Evolutionary conservation across 1,140 invertebrate genomes (phyloP), one percentile per base, ranked within the genome.

Genomic region (Lerema accius): DNA sequence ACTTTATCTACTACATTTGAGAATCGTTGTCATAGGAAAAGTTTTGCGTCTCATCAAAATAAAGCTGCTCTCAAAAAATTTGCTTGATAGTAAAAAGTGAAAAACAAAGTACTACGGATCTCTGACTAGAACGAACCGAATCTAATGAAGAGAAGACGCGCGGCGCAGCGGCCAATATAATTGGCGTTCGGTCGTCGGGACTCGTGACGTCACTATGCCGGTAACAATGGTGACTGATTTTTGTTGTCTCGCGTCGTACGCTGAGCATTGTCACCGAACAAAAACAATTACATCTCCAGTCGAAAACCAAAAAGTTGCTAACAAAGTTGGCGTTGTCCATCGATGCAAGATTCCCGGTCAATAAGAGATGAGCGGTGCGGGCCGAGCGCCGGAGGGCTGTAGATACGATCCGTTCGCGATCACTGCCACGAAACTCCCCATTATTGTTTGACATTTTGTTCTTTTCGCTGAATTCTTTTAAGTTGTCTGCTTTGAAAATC

Each of bases 241-340:
- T 56, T 43, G 23, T 28, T n/a, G 40, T 35, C 11, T 11, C 13
- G 19, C 11, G 2, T 11, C 13, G 19, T 7, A 2, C 45, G 45
- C 19, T 11, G 40, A 42, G 53, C 40, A 28, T 56, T 32, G 53
- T 45, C 39, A 4, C 53, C 23, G 13, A 28, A 56, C 23, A 28
- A 56, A 56, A 56, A 56, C 51, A 55, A 56, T 56, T 51, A 56
- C 39, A 56, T 56, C 19, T 58, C 35, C 40, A 10, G 15, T 26
- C 35, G 14, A 32, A 48, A 58, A 42, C 53, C 35, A 58, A 45
- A 58, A 58, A 58, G 53, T 58, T 46, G 19, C 26, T 58, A 45
- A 58, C 53, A 58, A 45, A 45, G 42, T 58, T 45, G 43, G 6
- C 14, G 26, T 32, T 58, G 53, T 58, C 42, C 53, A 32, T 58